These are phyloP conservation scores for Sturmia bella DNA, from an alignment of 2,888 invertebrate species.

Conservation along the genomic window DNA sequence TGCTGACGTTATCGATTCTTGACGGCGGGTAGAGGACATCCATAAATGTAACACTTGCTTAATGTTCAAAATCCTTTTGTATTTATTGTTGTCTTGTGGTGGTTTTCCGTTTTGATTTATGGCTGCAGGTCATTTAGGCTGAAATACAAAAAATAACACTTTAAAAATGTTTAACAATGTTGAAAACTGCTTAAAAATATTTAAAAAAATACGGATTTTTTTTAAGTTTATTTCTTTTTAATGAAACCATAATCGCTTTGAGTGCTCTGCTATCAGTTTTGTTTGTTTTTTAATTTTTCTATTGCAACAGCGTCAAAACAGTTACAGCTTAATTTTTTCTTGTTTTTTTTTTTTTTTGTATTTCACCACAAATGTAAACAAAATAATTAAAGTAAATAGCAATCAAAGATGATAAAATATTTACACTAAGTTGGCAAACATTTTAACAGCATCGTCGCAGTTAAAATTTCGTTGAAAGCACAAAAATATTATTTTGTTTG, in stretches of 20 bases:
- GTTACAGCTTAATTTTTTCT: not conserved
- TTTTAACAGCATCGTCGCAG: no score
- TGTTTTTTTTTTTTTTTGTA: not conserved
- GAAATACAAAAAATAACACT: slow-evolving; percentile 22
- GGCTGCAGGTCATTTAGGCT: slow-evolving; percentile 45
- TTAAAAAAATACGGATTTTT: no score
- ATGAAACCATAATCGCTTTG: slow-evolving; percentile 3
- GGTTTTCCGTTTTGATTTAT: slow-evolving; percentile 51
- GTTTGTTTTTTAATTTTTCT: no score
- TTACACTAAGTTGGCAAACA: slow-evolving; percentile 13
- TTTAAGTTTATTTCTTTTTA: not conserved
- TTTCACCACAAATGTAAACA: slow-evolving; percentile 26
- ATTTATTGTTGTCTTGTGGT: slow-evolving; percentile 19
- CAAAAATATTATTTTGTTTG: no score
- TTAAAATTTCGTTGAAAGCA: no score
- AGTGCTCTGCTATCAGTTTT: slow-evolving; percentile 39
- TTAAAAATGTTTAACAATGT: not conserved
- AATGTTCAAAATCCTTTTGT: no score
- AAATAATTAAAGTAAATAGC: slow-evolving; percentile 19
- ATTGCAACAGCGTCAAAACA: no score
- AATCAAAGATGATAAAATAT: slow-evolving; percentile 20
- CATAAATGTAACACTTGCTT: no score
- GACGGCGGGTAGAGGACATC: no score
- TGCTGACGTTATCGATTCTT: no score
- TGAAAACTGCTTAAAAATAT: no score